Base-by-base conservation (phyloP, 2,888 invertebrate species). In the Tromatobia lineatoria region DNA sequence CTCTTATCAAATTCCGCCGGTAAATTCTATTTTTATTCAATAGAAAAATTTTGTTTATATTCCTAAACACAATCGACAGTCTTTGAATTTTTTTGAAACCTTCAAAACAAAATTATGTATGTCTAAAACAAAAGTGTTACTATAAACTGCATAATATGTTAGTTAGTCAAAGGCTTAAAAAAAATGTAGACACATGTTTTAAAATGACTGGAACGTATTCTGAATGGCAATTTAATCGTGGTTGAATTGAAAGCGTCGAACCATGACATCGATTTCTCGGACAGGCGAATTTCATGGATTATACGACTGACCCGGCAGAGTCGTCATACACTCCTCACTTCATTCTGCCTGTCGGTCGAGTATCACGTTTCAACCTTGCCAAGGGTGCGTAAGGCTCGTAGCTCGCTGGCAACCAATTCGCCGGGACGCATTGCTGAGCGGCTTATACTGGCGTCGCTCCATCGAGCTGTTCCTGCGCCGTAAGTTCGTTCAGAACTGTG, bases 401-500 rank as follows among this genome's bases (percentile, higher is more conserved):
- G 54, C 80, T 54, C 59, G 66, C 42, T 54, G 73, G 50, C 38
- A 59, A 69, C 73, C 52, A 73, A 61, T 61, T 23, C 59, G 23
- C 20, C 23, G 50, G 83, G 67, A 64, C 52, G 38, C 76, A 47
- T 76, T 71, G 42, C 57, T 45, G 20, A 78, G 42, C 45, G 67
- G 45, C 18, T 70, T 54, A 34, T 34, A 1, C 15, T 25, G 34
- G 13, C 23, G 15, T 66, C 11, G 25, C 75, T 34, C 64, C 47
- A 15, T 66, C 66, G 50, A 23, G 73, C 67, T 54, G 74, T 70
- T 38, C 47, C 75, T 76, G 75, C 71, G 80, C 75, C 66, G 75
- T 76, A 76, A 80, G 75, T 80, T 76, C 70, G 83, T 76, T 42
- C 70, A 20, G 52, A 70, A 79, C 47, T 82, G 57, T 50, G 74